Base-by-base conservation (phyloP, 2,888 invertebrate genomes). In the Acanthopleura granulata region DNA sequence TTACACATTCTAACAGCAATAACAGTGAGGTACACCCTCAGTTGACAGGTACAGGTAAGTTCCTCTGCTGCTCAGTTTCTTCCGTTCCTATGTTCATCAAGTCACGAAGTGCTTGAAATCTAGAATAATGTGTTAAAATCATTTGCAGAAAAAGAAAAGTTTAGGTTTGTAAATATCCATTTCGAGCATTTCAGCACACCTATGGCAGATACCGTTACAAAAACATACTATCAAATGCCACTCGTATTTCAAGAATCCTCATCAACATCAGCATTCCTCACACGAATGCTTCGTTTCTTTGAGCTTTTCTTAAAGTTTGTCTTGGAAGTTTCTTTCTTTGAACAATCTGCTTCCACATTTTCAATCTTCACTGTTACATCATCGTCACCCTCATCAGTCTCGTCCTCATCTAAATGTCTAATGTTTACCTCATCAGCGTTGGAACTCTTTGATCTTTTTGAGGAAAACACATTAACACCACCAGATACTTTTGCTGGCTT, bases 401-500 rank as follows among this genome's bases (percentile, higher is more conserved):
- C 57, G 3, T 40, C 40, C 9, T 4, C 22, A 1, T 12, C 57
- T 22, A 57, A 12, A 57, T 57, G 57, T 22, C 12, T 18, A 57
- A 57, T 57, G 22, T 57, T 57, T 18, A 57, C 57, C 12, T 57
- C 12, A 57, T 57, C 57, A 57, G 22, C 22, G 3, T 57, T 57
- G 12, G 57, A n/a, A n/a, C 57, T 57, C 57, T 57, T 57, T 1
- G 57, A 57, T 57, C 12, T 57, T 4, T 12, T 57, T 57, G 57
- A 57, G 22, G 57, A 57, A 40, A 40, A 40, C 40, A 40, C 9
- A 40, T 40, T 40, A 6, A 40, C 40, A 6, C 40, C 40, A 18
- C 1, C 57, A 22, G 57, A 57, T n/a, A 18, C 27, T 71, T 71
- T 71, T 51, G 72, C 1, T 25, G 72, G 72, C 29, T 72, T 72